These are phyloP conservation scores for Elephantulus edwardii DNA, from an alignment of 2,113 vertebrate species.

Conservation along the genomic window DNA sequence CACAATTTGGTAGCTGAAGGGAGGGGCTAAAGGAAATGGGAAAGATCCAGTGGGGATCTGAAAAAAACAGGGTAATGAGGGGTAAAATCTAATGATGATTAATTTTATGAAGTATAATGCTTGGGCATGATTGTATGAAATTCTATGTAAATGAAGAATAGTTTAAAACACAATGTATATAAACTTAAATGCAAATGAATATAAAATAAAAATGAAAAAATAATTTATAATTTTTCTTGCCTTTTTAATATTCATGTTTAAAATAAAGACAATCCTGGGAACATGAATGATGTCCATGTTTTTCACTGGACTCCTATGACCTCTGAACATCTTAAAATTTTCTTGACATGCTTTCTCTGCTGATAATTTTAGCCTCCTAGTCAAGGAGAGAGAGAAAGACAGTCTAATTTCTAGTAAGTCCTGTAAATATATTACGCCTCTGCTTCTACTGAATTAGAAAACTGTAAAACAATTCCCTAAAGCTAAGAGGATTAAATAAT, in stretches of 20 bases:
- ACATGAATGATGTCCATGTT: background rate
- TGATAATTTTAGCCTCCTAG: constrained; percentile 4
- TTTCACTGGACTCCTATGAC: background rate
- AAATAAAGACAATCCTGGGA: background rate
- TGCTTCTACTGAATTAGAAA: constrained; percentile 49
- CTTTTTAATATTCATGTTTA: background rate
- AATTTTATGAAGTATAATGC: too few relatives aligned
- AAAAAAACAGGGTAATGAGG: too few relatives aligned
- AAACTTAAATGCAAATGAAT: too few relatives aligned
- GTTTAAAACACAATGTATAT: too few relatives aligned
- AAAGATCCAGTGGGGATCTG: too few relatives aligned
- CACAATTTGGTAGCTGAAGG: too few relatives aligned
- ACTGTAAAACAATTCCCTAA: constrained; percentile 60
- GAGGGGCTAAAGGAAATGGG: too few relatives aligned
- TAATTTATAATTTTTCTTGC: too few relatives aligned
- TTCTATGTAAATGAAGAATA: too few relatives aligned
- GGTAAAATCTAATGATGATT: too few relatives aligned
- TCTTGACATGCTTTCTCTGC: background rate
- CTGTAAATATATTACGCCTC: constrained; percentile 59
- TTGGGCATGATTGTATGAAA: too few relatives aligned
- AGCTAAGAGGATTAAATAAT: constrained; percentile 65
- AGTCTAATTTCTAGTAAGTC: constrained; percentile 53
- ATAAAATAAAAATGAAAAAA: too few relatives aligned
- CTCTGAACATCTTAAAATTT: constrained; percentile 12
- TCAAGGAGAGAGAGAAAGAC: constrained; percentile 22